phyloP scores from a whole-genome alignment of 2,797 vertebrate species.

The Coreius guichenoti region DNA sequence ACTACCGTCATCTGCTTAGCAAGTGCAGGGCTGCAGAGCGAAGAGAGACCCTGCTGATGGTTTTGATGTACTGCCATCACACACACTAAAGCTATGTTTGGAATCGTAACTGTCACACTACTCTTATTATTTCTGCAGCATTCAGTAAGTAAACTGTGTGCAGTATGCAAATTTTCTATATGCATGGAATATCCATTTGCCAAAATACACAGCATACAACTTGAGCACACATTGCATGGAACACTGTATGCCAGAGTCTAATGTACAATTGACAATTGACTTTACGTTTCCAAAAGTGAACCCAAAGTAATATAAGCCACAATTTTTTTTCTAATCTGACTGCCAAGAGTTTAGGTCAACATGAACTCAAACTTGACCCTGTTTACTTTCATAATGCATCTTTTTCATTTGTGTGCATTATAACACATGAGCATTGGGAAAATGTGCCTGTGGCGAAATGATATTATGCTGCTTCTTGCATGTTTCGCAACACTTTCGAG shows the following conservation, averaged over 20 bases:
- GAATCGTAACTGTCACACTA: not conserved
- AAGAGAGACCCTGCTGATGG: constrained; percentile 26
- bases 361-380: not conserved
- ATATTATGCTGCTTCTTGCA: not conserved
- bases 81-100: constrained; percentile 11
- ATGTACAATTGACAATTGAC: not conserved
- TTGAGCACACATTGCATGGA: not conserved
- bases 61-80: constrained; percentile 46
- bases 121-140: not conserved
- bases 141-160: not conserved
- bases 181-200: not conserved
- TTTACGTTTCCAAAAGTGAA: not conserved
- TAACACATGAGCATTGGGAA: not conserved
- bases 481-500: not conserved
- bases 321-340: not conserved
- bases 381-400: not conserved
- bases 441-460: not conserved
- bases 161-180: not conserved
- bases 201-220: not conserved
- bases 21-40: constrained; percentile 53
- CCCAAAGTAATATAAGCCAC: not conserved
- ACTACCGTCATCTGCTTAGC: constrained; percentile 52
- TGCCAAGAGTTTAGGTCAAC: not conserved
- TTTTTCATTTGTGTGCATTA: not conserved
- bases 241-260: not conserved